A percentile compares a stretch with the other conserved stretches of the same genome.
phyloP scores from a whole-genome alignment of 2,113 vertebrate genomes.

The Rhinichthys klamathensis region DNA sequence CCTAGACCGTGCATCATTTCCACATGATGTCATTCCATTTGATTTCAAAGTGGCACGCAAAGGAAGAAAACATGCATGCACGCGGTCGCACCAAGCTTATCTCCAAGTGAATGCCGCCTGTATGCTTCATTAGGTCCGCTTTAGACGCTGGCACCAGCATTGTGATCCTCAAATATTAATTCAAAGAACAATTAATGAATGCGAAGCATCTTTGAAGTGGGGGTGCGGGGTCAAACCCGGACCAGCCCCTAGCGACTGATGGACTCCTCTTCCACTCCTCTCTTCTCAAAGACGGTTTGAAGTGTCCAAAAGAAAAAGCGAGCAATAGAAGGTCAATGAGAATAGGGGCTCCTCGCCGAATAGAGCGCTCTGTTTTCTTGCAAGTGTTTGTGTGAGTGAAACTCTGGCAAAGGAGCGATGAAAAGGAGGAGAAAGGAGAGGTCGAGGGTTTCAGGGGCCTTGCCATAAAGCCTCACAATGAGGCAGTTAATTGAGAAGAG shows the following conservation, averaged over 20 bases:
- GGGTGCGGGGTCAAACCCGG: slow-evolving; percentile 89
- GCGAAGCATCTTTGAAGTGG: slow-evolving; percentile 99
- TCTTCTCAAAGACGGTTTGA: slow-evolving; percentile 96
- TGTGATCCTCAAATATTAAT: slow-evolving; percentile 99
- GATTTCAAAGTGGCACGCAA: not conserved
- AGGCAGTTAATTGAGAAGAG: slow-evolving; percentile 99
- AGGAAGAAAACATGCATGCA: slow-evolving; percentile 34
- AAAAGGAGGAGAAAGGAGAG: slow-evolving; percentile 72
- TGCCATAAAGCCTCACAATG: slow-evolving; percentile 95
- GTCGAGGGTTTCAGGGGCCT: slow-evolving; percentile 67
- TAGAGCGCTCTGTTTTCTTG: slow-evolving; percentile 87
- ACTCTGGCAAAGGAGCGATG: slow-evolving; percentile 69
- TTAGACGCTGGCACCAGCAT: slow-evolving; percentile 98
- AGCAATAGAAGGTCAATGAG: slow-evolving; percentile 99
- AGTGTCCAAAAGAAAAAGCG: slow-evolving; percentile 97
- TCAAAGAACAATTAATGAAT: slow-evolving; percentile 99
- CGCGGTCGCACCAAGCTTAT: slow-evolving; percentile 81
- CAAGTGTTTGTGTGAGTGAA: slow-evolving; percentile 91
- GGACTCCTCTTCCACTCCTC: slow-evolving; percentile 94
- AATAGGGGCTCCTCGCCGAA: slow-evolving; percentile 87
- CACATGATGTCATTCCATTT: slow-evolving; percentile 17
- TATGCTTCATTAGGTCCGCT: slow-evolving; percentile 99
- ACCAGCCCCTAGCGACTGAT: slow-evolving; percentile 96
- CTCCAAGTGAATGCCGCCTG: slow-evolving; percentile 98
- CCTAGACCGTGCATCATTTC: not conserved